A percentile compares a stretch with the other conserved stretches of the same genome.
These are phyloP conservation scores for Paratilapia polleni DNA, from an alignment of 2,113 vertebrate genomes.

Conservation along the genomic window DNA sequence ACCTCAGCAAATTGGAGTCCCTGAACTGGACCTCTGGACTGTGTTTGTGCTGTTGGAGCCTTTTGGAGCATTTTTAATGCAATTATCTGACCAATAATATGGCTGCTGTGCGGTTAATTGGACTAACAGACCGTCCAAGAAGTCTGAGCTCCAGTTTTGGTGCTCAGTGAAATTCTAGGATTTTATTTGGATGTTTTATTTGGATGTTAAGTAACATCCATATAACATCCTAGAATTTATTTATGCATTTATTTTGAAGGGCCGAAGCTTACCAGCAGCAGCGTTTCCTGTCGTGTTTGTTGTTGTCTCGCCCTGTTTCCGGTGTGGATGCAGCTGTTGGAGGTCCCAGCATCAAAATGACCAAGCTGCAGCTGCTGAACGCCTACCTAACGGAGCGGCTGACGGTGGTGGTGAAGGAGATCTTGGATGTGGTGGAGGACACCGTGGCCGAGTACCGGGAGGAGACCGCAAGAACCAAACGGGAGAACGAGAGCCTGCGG, in stretches of 20 bases:
- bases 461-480: slow-evolving; percentile 72
- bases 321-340: slow-evolving; percentile 27
- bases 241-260: slow-evolving; percentile 5
- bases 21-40: no score
- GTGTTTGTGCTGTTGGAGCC: no score
- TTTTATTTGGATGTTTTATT: no score
- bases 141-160: not conserved
- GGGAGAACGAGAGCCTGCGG: slow-evolving; percentile 79
- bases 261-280: no score
- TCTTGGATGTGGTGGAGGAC: slow-evolving; percentile 79
- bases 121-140: no score
- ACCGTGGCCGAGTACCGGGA: slow-evolving; percentile 81
- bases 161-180: not conserved
- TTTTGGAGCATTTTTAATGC: no score
- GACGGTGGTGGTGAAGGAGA: slow-evolving; percentile 76
- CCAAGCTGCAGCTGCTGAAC: slow-evolving; percentile 75
- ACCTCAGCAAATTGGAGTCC: no score
- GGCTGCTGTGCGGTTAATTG: no score
- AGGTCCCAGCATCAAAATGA: slow-evolving; percentile 72
- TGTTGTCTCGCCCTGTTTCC: slow-evolving; percentile 35
- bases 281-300: slow-evolving; percentile 49
- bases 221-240: no score
- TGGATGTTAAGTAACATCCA: no score
- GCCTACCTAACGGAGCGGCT: slow-evolving; percentile 79
- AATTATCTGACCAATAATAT: no score